Conservation (phyloP, 2,797 vertebrate genomes). For the Steatocranus sp. region DNA sequence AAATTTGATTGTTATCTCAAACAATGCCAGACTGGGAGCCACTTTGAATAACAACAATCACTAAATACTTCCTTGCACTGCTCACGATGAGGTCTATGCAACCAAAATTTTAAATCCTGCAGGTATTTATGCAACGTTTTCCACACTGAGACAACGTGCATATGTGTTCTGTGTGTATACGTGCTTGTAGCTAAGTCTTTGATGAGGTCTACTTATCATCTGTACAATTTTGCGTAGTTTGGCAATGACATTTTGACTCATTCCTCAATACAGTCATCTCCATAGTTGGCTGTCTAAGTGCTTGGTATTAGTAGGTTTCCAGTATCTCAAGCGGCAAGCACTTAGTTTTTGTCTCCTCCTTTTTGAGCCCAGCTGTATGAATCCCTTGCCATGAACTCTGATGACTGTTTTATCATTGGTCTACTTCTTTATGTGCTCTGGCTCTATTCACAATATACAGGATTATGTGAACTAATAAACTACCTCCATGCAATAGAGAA, state of each 20-base stretch:
- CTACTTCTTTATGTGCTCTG: constrained; percentile 28
- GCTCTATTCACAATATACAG: constrained; percentile 10
- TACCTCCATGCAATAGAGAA: constrained; percentile 1
- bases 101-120: constrained; percentile 19
- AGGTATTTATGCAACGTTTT: constrained; percentile 41
- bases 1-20: constrained; percentile 13
- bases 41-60: constrained; percentile 14
- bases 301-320: background rate
- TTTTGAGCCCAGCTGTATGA: background rate
- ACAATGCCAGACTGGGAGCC: background rate
- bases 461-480: constrained; percentile 38
- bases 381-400: constrained; percentile 3
- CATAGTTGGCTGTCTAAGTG: background rate
- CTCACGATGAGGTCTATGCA: background rate
- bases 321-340: background rate
- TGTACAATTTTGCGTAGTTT: constrained; percentile 8
- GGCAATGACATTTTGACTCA: constrained; percentile 33
- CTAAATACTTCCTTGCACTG: background rate
- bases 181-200: background rate
- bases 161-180: background rate
- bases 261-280: background rate
- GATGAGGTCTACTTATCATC: constrained; percentile 24
- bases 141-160: background rate
- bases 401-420: constrained; percentile 7
- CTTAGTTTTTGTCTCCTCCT: background rate